Base-by-base conservation (phyloP, 2,797 vertebrate species). In the Ptychobarbus kaznakovi region DNA sequence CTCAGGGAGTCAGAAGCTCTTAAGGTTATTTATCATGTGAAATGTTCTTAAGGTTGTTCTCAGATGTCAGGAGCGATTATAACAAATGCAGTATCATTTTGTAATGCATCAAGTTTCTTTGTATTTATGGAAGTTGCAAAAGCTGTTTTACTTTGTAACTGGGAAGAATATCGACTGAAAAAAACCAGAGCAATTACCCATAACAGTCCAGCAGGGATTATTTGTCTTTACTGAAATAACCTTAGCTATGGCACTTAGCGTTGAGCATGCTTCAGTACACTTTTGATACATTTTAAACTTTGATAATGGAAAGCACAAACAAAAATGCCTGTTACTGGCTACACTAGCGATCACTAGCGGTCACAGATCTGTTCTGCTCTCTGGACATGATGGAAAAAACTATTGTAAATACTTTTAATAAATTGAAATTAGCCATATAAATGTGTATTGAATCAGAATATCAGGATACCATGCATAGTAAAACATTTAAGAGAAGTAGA, bases 171-270 rank as follows among this genome's bases (percentile, higher is more conserved):
- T 77, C 13, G 68, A 83, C 25, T 66, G 46, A 40, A 40, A 70
- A 46, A 56, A 49, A 42, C 4, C 4, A 44, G 46, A 84, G 35
- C 65, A 79, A 84, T 79, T 84, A 79, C 58, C 69, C 70, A 61
- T 63, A 83, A 58, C 74, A 82, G 72, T 86, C 78, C 72, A 68
- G 16, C 56, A 72, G 70, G 75, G 51, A 69, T 85, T 53, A 83
- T 73, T 80, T 68, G 16, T 78, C 40, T 82, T 79, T 66, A 38
- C 63, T 73, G 51, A 73, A 53, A 46, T 25, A 42, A 65, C 63
- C 42, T 81, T 51, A 51, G 70, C 44, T 13, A 12, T 70, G 20
- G 35, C 44, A 46, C 68, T 75, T 83, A 80, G 77, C 56, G 2
- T 12, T 61, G 15, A 49, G 11, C 51, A 72, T n/a, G 35, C 73